Conservation (phyloP, 2,113 vertebrate species). For the Rhea pennata region DNA sequence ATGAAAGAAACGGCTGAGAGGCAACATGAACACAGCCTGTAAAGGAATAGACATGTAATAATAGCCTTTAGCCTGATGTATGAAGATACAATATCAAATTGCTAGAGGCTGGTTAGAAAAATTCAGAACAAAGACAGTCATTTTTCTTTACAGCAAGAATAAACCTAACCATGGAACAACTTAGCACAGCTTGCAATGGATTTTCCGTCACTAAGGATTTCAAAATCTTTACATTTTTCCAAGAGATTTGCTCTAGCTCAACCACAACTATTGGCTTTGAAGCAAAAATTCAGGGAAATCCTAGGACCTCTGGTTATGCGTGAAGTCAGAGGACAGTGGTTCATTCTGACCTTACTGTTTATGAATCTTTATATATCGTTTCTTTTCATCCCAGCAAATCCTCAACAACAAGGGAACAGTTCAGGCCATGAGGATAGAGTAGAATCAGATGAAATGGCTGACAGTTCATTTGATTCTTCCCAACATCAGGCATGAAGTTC, state of each 20-base stretch:
- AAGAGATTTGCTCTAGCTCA: not conserved
- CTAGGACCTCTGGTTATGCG: not conserved
- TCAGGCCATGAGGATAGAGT: not conserved
- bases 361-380: not conserved
- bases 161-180: not conserved
- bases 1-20: not conserved
- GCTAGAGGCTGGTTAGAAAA: not conserved
- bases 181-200: not conserved
- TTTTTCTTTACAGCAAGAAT: not conserved
- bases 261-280: not conserved
- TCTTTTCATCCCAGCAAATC: not conserved
- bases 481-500: not conserved
- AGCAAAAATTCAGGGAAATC: not conserved
- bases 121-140: not conserved
- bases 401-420: not conserved
- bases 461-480: not conserved
- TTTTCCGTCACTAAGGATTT: slow-evolving; percentile 11
- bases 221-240: not conserved
- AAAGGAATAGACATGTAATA: not conserved
- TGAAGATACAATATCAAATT: not conserved
- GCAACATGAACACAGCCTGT: not conserved
- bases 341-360: not conserved
- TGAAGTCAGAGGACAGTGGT: not conserved
- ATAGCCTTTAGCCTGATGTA: not conserved
- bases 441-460: not conserved